Base-by-base conservation (phyloP, 2,888 invertebrate genomes). In the Suillia variegata region DNA sequence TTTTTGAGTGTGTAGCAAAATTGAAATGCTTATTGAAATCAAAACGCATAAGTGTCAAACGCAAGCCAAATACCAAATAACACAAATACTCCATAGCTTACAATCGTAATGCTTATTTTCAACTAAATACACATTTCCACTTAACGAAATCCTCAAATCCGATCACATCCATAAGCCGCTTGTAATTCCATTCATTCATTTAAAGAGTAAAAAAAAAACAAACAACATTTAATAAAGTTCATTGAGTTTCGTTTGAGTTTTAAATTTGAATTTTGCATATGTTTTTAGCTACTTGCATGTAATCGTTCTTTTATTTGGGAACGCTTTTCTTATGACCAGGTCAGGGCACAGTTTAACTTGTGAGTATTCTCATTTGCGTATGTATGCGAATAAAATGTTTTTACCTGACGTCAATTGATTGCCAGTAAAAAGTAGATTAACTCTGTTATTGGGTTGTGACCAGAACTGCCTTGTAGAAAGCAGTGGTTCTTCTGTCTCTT, bases 241-340 rank as follows among this genome's bases (percentile, higher is more conserved):
- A 70, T 72, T 67, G 62, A 68, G 33, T 45, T 18, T n/a, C 52
- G 34, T 26, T 31, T 53, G 38, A 68, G 63, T 66, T 66, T 72
- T 74, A 66, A 68, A 75, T 74, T 70, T 66, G 62, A 65, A 71
- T 70, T 61, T 63, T 62, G 26, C 56, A 50, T 61, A 55, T 59
- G 54, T 63, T 57, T 33, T 59, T 47, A 68, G 67, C 70, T 70
- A 66, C 68, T 73, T 60, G n/a, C 57, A 63, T 67, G 62, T 70
- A 74, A 74, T 73, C 72, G 72, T 71, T 75, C 65, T 62, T 70
- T 73, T 74, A 73, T 74, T 67, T 67, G 67, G 61, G 59, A 62
- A 69, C 61, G 65, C 66, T 71, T 62, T 62, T 63, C 63, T 55
- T 59, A 45, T 56, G 63, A 72, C 71, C 73, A 74, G 70, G 68